A percentile compares a stretch with the other conserved stretches of the same genome.
These are phyloP conservation scores for Ophthalmotilapia sp. DNA, from an alignment of 2,113 vertebrate genomes.

Conservation along the genomic window DNA sequence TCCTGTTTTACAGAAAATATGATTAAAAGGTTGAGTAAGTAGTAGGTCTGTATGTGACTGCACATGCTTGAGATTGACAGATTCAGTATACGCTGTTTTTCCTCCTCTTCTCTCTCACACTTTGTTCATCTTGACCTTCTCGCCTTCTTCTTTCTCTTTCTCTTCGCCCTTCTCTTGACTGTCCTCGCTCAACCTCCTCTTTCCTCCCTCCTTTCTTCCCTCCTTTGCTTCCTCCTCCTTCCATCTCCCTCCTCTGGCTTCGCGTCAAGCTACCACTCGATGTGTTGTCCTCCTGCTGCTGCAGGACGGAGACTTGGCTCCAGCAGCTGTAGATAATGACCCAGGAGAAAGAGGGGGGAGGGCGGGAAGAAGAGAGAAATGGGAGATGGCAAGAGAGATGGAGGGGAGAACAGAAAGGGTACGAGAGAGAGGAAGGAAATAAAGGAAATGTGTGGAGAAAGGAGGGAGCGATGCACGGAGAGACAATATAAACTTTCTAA, in stretches of 20 bases:
- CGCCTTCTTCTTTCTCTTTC: background rate
- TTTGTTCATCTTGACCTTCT: background rate
- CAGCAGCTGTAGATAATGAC: constrained; percentile 20
- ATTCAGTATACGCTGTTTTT: background rate
- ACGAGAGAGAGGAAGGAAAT: background rate
- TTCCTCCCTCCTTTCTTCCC: background rate
- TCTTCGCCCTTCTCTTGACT: background rate
- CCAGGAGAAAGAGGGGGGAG: background rate
- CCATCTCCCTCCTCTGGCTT: background rate
- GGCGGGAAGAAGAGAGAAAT: background rate
- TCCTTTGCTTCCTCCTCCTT: background rate
- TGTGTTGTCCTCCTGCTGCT: constrained; percentile 3
- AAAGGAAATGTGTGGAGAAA: background rate
- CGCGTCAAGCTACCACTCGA: constrained; percentile 1
- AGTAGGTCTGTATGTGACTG: background rate
- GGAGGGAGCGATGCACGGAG: background rate
- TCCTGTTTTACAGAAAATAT: background rate
- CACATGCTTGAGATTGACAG: background rate
- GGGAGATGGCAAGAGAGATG: background rate
- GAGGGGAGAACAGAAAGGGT: background rate
- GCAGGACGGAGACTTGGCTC: constrained; percentile 34
- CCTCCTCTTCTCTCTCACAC: background rate
- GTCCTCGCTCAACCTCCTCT: background rate
- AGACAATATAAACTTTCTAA: constrained; percentile 17
- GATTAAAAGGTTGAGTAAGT: background rate